Evolutionary conservation across 2,888 invertebrate genomes (phyloP).

Genomic region (Heliconius hortense): DNA sequence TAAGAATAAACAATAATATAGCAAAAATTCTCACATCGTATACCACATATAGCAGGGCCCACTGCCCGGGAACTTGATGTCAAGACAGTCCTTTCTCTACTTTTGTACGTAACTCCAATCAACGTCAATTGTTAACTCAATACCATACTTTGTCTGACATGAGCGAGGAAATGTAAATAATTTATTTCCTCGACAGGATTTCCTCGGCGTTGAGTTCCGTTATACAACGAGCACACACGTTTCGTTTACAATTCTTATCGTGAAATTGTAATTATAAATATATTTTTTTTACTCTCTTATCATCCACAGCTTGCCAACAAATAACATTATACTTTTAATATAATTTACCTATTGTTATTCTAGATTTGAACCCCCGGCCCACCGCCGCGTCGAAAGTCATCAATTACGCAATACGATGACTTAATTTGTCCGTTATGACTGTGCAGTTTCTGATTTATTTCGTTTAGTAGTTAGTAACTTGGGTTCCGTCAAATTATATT

Average conservation of each 20-base stretch:
- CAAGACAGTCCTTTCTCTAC: no score
- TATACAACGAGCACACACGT: no score
- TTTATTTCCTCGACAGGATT: neutral
- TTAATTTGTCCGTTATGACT: slow-evolving; percentile 37
- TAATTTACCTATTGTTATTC: slow-evolving; percentile 14
- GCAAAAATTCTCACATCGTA: no score
- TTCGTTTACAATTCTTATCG: no score
- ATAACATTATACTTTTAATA: neutral
- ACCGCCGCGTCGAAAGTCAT: slow-evolving; percentile 20
- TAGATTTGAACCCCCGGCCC: slow-evolving; percentile 16
- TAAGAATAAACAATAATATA: no score
- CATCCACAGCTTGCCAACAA: neutral
- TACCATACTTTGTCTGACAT: neutral
- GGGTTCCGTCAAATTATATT: neutral
- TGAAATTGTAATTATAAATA: neutral
- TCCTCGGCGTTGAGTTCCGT: no score
- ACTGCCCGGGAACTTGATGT: no score
- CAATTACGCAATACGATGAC: slow-evolving; percentile 38
- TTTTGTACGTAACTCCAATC: neutral
- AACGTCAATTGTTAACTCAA: neutral
- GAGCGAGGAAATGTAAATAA: neutral
- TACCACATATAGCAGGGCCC: no score
- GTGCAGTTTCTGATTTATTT: slow-evolving; percentile 28
- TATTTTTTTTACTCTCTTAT: no score
- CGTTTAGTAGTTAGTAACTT: neutral